phyloP scores from a whole-genome alignment of 2,797 vertebrate genomes.

The Octomys mimax region DNA sequence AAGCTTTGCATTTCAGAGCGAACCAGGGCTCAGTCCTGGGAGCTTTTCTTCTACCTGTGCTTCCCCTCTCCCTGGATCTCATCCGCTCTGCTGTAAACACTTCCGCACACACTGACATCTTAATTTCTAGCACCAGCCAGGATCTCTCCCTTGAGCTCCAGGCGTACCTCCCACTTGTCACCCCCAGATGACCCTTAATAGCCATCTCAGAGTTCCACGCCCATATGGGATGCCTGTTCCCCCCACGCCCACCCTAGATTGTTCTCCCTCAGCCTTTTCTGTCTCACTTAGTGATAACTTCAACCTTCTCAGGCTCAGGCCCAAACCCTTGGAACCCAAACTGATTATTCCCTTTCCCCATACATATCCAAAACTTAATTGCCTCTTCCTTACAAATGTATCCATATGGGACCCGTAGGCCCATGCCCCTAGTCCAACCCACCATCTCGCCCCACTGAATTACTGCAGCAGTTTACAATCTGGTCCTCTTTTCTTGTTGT shows the following conservation, averaged over 20 bases:
- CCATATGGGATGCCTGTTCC: neutral
- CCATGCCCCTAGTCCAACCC: neutral
- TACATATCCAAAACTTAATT: neutral
- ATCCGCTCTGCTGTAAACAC: constrained; percentile 29
- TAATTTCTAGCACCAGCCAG: constrained; percentile 1
- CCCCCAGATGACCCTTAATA: neutral
- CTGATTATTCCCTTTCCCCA: neutral
- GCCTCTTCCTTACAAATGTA: constrained; percentile 6
- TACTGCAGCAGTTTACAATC: neutral
- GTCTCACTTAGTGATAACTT: constrained; percentile 4
- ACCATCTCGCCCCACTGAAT: neutral
- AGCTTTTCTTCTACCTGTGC: neutral
- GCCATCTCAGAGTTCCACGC: neutral
- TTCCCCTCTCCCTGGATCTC: neutral
- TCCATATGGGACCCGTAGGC: neutral
- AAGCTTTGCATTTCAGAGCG: neutral
- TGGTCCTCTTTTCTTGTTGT: neutral
- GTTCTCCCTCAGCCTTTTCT: neutral
- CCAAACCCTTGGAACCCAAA: neutral
- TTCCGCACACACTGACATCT: neutral
- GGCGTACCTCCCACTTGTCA: neutral
- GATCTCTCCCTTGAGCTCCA: neutral
- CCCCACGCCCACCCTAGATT: neutral
- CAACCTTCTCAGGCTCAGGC: neutral
- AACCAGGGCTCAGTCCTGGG: neutral